These are phyloP conservation scores for Meta bourneti DNA, from an alignment of 2,888 invertebrate species.

Conservation along the genomic window DNA sequence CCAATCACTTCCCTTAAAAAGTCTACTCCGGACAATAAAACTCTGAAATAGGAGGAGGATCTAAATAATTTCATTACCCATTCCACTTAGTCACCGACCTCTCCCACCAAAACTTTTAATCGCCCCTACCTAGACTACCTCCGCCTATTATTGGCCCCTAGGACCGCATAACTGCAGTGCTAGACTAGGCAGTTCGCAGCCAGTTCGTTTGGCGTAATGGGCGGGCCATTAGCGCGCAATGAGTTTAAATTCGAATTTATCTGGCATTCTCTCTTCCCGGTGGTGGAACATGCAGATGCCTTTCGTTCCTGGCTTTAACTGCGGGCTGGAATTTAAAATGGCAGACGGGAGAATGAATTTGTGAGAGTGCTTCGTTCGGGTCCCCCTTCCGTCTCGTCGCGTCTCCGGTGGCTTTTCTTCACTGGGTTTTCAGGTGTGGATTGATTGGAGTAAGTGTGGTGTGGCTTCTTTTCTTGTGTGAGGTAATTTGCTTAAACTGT, in stretches of 20 bases:
- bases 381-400: neutral
- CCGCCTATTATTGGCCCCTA: neutral
- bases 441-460: neutral
- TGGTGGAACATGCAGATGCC: slow-evolving; percentile 16
- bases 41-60: slow-evolving; percentile 11
- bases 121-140: neutral
- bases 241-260: slow-evolving; percentile 68
- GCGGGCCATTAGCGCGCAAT: slow-evolving; percentile 54
- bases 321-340: slow-evolving; percentile 53
- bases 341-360: slow-evolving; percentile 26
- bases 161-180: slow-evolving; percentile 12
- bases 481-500: neutral
- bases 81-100: slow-evolving; percentile 42
- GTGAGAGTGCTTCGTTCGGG: neutral
- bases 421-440: slow-evolving; percentile 12
- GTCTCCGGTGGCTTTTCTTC: neutral
- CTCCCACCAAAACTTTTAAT: slow-evolving; percentile 57
- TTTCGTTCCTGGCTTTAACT: slow-evolving; percentile 13
- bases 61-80: slow-evolving; percentile 62
- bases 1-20: neutral
- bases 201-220: slow-evolving; percentile 46
- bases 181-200: neutral
- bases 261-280: slow-evolving; percentile 10
- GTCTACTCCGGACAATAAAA: slow-evolving; percentile 16
- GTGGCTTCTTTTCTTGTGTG: neutral